Base-by-base conservation (phyloP, 2,113 vertebrate species). In the Chaetodon trifascialis region DNA sequence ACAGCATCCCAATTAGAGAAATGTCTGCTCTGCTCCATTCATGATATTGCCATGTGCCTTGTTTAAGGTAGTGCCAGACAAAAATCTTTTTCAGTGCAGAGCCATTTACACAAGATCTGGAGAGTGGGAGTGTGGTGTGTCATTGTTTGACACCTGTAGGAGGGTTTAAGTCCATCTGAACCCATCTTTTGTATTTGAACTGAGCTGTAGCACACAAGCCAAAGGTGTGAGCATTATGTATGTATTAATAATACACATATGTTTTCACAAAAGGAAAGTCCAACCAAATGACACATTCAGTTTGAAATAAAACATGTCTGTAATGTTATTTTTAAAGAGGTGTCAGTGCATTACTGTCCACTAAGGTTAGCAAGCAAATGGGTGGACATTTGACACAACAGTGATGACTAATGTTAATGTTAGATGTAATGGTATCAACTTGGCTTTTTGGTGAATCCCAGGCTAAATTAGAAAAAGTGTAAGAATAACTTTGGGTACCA, bases 1-100 rank as follows among this genome's bases (percentile, higher is more conserved):
- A 90, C 94, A 95, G 87, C 94, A 94, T 95, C 94, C 89, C 97
- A 97, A 97, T 97, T 97, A 97, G 94, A 96, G 95, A 95, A 92
- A 91, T 82, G 84, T 89, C 87, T 90, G 80, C 91, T 89, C 83
- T 86, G 93, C 90, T 92, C 90, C 89, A 93, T 91, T 91, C 88
- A 90, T 65, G 81, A 92, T 91, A 89, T 89, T 89, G 89, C 90
- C 92, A 84, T 88, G 90, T 89, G 88, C 76, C 71, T 90, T 92
- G 72, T 91, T 90, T 88, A 93, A 91, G 89, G 73, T 89, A 80
- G 77, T 88, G 85, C 90, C 84, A 90, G 86, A 89, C 84, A 76
- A 84, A 84, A 79, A 83, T 87, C 73, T 91, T 47, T 89, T 91
- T 79, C 65, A 89, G 82, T 88, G 73, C 68, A 74, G 85, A 81